Conservation (phyloP, 2,113 vertebrate species). For the Scophthalmus maximus region DNA sequence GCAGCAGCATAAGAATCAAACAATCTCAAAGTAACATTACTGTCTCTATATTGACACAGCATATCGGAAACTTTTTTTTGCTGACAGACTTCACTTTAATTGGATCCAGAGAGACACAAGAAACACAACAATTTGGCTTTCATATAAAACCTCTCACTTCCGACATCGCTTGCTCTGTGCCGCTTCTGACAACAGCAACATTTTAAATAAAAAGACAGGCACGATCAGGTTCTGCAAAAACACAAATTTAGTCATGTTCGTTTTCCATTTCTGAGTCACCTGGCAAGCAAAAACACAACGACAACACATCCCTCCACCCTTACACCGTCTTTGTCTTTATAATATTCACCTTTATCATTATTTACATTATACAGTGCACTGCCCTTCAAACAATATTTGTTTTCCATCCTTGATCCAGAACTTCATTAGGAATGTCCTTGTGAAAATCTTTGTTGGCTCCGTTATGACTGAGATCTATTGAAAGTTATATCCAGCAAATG, state of each 20-base stretch:
- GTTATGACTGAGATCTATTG: background rate
- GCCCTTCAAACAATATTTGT: background rate
- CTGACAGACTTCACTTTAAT: conserved; percentile 58
- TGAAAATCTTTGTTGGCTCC: conserved; percentile 7
- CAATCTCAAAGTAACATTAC: no score
- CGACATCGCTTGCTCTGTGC: conserved; percentile 23
- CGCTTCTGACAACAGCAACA: conserved; percentile 4
- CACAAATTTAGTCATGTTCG: conserved; percentile 1
- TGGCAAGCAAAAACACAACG: conserved; percentile 32
- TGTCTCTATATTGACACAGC: background rate
- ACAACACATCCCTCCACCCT: conserved; percentile 20
- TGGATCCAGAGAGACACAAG: conserved; percentile 40
- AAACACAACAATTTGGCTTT: conserved; percentile 42
- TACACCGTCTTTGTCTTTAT: conserved; percentile 12
- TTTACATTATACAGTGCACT: conserved; percentile 35
- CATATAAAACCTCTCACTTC: conserved; percentile 27
- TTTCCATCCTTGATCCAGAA: background rate
- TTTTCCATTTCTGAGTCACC: conserved; percentile 30
- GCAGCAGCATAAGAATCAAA: no score
- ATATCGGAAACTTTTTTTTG: conserved; percentile 12
- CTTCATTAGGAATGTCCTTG: background rate
- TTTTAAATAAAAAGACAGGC: conserved; percentile 28
- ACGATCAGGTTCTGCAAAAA: conserved; percentile 34
- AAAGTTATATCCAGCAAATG: background rate
- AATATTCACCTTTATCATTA: conserved; percentile 29